phyloP scores from a whole-genome alignment of 2,888 invertebrate species.

The Ochlodes sylvanus region DNA sequence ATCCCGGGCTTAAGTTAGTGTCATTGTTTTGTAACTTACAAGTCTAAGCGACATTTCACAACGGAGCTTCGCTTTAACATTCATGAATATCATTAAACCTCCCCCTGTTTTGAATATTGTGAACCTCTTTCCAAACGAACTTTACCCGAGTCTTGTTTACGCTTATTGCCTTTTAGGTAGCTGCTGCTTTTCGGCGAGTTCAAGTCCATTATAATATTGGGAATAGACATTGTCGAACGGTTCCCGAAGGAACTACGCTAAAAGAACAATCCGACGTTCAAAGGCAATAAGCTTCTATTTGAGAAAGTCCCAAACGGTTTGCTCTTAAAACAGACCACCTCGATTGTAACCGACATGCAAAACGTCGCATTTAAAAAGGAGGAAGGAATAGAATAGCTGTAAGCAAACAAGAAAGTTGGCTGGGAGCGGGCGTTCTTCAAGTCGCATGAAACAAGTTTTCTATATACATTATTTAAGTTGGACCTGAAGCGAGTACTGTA shows the following conservation, averaged over 20 bases:
- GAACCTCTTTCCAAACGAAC: conserved; percentile 63
- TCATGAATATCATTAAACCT: conserved; percentile 81
- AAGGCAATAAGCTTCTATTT: conserved; percentile 72
- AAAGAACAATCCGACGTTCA: conserved; percentile 66
- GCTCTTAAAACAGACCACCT: conserved; percentile 68
- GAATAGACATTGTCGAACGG: conserved; percentile 56
- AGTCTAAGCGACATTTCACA: conserved; percentile 79
- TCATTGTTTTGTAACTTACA: conserved; percentile 82
- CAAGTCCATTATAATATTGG: conserved; percentile 60
- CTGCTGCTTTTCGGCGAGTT: conserved; percentile 56
- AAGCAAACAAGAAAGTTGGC: conserved; percentile 74
- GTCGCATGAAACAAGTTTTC: conserved; percentile 72
- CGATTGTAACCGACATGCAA: conserved; percentile 73
- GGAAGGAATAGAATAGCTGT: conserved; percentile 68
- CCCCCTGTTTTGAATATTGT: conserved; percentile 76
- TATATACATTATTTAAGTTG: conserved; percentile 78
- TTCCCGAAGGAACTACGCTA: conserved; percentile 55
- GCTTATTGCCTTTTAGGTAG: conserved; percentile 65
- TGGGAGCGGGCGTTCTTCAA: conserved; percentile 58
- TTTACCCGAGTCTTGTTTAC: conserved; percentile 68
- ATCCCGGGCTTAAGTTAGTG: conserved; percentile 78
- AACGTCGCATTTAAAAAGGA: conserved; percentile 69
- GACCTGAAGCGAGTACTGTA: conserved; percentile 67
- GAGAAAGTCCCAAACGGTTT: conserved; percentile 70
- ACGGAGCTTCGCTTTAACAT: conserved; percentile 74